These are phyloP conservation scores for Cryptocheilus praepositus DNA, from an alignment of 2,888 invertebrate species.

Conservation along the genomic window DNA sequence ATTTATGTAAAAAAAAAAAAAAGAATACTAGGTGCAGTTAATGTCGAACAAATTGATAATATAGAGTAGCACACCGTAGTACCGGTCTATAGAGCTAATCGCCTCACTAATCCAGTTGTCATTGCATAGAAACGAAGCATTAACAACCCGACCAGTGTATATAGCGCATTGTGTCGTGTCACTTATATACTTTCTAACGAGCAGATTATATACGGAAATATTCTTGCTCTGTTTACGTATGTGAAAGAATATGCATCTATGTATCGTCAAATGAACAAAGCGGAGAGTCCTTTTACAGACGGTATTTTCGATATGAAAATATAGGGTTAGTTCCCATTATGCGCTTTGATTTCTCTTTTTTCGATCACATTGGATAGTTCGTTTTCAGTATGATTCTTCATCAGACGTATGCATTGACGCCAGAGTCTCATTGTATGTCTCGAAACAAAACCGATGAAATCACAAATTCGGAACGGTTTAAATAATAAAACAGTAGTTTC, in stretches of 20 bases:
- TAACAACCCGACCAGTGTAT: conserved; percentile 34
- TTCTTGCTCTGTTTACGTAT: neutral
- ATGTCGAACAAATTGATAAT: conserved; percentile 13
- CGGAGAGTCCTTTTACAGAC: conserved; percentile 4
- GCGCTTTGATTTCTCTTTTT: conserved; percentile 6
- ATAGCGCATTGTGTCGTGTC: conserved; percentile 32
- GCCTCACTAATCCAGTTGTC: conserved; percentile 41
- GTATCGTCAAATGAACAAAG: conserved; percentile 15
- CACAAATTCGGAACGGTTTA: too few species aligned
- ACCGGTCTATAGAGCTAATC: conserved; percentile 44
- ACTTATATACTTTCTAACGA: conserved; percentile 19
- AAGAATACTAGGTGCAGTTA: conserved; percentile 14
- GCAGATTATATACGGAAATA: conserved; percentile 13
- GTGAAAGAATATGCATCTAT: conserved; percentile 1
- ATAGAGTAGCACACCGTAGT: conserved; percentile 9
- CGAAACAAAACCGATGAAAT: too few species aligned
- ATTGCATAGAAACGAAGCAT: conserved; percentile 46
- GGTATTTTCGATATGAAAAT: conserved; percentile 23
- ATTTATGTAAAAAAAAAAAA: conserved; percentile 5
- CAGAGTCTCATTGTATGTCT: too few species aligned
- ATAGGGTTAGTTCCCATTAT: conserved; percentile 9
- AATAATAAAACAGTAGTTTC: too few species aligned
- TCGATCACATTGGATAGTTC: conserved; percentile 14
- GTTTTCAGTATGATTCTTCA: conserved; percentile 1
- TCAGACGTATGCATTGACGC: neutral